Base-by-base conservation (phyloP, 2,113 vertebrate genomes). In the Scopus umbretta region DNA sequence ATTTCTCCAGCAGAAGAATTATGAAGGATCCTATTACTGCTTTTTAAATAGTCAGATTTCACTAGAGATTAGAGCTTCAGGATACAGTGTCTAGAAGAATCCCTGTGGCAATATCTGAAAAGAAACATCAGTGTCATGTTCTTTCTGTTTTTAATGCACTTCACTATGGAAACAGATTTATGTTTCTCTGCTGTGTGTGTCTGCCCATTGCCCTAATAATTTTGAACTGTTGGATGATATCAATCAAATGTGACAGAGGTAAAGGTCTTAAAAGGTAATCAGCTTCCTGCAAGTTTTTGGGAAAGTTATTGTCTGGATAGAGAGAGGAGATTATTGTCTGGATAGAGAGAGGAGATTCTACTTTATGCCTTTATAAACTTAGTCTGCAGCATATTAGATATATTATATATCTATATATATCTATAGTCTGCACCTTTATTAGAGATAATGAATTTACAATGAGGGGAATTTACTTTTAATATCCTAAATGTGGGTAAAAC, bases 131-230 rank as follows among this genome's bases (percentile, higher is more conserved):
- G 85, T 86, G 90, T 95, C 88, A 55, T 22, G 36, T 89, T 94
- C 75, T 72, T 96, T 80, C 93, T 92, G 87, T 90, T 94, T 97
- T 92, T 95, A 96, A 90, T 82, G 70, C 40, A 16, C 45, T 92
- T 96, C 70, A 43, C 90, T 93, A 76, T 94, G 91, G 96, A 97
- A 96, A 92, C 80, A 82, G 80, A 79, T 90, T 63, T 47, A 0
- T 74, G 61, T 75, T 94, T 91, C 65, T 85, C 65, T 87, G 58
- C 63, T 32, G 26, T 78, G 74, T 88, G 45, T 79, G 61, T 92
- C 84, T 95, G 95, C 90, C 93, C 93, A 65, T 91, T 68, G 91
- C 78, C 89, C 61, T 34, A 58, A 81, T 40, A 72, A 87, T 87
- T 89, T 40, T 75, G 74, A 91, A 80, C 43, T 65, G 40, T 72